Percentiles rank a stretch among this genome's conserved stretches.
phyloP scores from a whole-genome alignment of 2,797 vertebrate species.

The Coregonus suidteri region DNA sequence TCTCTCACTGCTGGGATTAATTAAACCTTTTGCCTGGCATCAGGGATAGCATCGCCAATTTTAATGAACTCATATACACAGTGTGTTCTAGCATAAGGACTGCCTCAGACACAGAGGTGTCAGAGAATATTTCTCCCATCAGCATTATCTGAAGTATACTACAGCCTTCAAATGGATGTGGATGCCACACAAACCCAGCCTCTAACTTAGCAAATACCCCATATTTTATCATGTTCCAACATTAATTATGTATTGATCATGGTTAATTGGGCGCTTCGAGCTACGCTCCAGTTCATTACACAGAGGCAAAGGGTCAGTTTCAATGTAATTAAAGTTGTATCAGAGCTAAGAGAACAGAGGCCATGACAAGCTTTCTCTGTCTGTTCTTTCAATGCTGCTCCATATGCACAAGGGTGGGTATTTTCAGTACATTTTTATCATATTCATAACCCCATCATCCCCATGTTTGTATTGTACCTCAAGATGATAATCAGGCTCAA shows the following conservation, averaged over 20 bases:
- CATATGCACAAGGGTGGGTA: background rate
- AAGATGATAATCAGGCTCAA: background rate
- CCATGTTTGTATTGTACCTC: background rate
- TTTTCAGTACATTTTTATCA: background rate
- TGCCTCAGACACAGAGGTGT: background rate
- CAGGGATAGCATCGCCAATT: background rate
- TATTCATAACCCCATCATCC: background rate
- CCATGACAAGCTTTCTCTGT: background rate
- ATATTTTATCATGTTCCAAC: slow-evolving; percentile 14
- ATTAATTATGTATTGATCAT: slow-evolving; percentile 40
- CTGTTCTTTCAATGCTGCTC: background rate
- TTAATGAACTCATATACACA: background rate
- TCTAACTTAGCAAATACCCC: background rate
- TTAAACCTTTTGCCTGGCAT: background rate
- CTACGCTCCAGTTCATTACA: slow-evolving; percentile 25
- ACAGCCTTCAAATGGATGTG: background rate
- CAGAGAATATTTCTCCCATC: background rate
- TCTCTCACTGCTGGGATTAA: background rate
- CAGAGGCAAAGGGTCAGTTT: slow-evolving; percentile 19
- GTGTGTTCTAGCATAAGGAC: background rate
- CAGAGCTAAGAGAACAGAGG: background rate
- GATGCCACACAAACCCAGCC: background rate
- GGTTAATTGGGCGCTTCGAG: slow-evolving; percentile 36
- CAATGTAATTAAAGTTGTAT: slow-evolving; percentile 25
- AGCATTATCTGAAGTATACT: background rate